Base-by-base conservation (phyloP, 1,140 invertebrate genomes). In the Megathymus violae region DNA sequence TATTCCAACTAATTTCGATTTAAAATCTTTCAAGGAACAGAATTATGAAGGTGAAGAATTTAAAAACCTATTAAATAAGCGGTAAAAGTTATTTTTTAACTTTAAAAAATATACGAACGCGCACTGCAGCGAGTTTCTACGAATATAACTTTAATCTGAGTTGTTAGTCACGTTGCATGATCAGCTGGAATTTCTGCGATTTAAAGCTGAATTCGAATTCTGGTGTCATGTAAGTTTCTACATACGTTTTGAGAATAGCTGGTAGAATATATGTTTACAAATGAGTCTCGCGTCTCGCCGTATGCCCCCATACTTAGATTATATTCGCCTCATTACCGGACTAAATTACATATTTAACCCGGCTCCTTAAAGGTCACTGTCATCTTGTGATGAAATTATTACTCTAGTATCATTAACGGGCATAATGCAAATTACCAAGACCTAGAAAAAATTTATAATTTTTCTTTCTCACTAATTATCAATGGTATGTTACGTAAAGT, bases 251-350 rank as follows among this genome's bases (percentile, higher is more conserved):
- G 75, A 75, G 67, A 72, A 76, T 76, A 74, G 64, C 72, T 77
- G 56, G 73, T 71, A 76, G 72, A 72, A 78, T 58, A 52, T 78
- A 70, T 73, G 74, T 77, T 74, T 67, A 71, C 36, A 66, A 71
- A 78, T 73, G 65, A 76, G 70, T 72, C 79, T 71, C 76, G 67
- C 62, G 73, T 66, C 64, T 73, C 64, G 62, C 62, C 71, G n/a
- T 72, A 76, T 74, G 71, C 78, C 76, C 80, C 73, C 71, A 70
- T 82, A 76, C 77, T 80, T 84, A 76, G 82, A 88, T 87, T 87
- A 88, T 66, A 68, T 74, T 76, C 85, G 80, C 80, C 72, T 82
- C 83, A 88, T 90, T 90, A 88, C 88, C 86, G 76, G 78, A 70
- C 72, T 59, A 84, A 86, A 87, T 87, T 87, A 77, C 81, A 81